Base-by-base conservation (phyloP, 2,113 vertebrate genomes). In the Cheilinus undulatus region DNA sequence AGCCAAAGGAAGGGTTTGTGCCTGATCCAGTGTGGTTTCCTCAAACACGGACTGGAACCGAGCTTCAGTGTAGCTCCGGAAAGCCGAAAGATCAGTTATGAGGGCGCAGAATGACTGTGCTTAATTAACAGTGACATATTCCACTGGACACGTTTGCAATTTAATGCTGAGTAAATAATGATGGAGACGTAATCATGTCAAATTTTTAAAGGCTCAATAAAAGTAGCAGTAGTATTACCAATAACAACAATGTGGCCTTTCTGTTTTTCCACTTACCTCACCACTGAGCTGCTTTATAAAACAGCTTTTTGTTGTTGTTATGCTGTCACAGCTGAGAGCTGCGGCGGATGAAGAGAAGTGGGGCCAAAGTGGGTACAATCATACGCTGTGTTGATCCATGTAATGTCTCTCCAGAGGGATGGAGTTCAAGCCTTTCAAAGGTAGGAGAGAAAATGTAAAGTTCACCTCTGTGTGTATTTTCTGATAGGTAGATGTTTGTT, bases 231-330 rank as follows among this genome's bases (percentile, higher is more conserved):
- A 73, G 70, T 52, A 30, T 65, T 38, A 80, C 53, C 63, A 74
- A 74, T 68, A 82, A 79, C 67, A 77, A 87, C 83, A 86, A 80
- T 73, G 77, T 45, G 66, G 76, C 51, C 68, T 82, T 83, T 86
- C 75, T 84, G 69, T 81, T 89, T 85, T 89, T 91, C 83, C 89
- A 85, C 78, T 91, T 80, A 93, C 90, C 88, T 92, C 91, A 92
- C 63, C 50, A 8, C 49, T 8, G 26, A 72, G 75, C 75, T 40
- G 61, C 84, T 86, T 72, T 49, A 80, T 73, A 76, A 80, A 85
- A 88, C 80, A 80, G 63, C 57, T 68, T 78, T 61, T 84, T 89
- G 70, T 87, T 86, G 81, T 86, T 84, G 72, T 87, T 82, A 71
- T 82, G 86, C 73, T 81, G 82, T 80, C 77, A 75, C 66, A 75